Conservation (phyloP, 2,113 vertebrate species). For the Ophiodon elongatus region DNA sequence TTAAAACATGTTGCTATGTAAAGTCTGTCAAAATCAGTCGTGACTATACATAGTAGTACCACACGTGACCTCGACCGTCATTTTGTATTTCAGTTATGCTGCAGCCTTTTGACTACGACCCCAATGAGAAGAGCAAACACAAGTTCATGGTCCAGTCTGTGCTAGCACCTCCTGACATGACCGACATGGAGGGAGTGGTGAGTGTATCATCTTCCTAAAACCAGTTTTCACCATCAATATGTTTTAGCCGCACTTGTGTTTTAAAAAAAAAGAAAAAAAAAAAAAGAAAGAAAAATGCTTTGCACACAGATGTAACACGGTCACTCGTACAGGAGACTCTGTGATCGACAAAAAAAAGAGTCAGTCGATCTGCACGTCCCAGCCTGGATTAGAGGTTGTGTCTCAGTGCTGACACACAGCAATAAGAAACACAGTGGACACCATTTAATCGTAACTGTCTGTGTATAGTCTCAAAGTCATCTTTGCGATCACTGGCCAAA, state of each 20-base stretch:
- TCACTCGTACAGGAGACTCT: background rate
- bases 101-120: conserved; percentile 99
- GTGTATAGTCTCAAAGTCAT: conserved; percentile 40
- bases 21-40: background rate
- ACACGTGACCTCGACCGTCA: background rate
- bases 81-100: conserved; percentile 94
- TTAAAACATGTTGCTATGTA: background rate
- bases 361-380: background rate
- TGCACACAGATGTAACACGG: background rate
- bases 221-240: background rate
- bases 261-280: conserved; percentile 22
- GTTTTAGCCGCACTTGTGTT: background rate
- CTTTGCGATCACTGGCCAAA: conserved; percentile 8
- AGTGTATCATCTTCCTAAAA: conserved; percentile 78
- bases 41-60: background rate
- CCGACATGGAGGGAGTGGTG: conserved; percentile 99
- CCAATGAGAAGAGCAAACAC: conserved; percentile 99
- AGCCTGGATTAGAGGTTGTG: background rate
- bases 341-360: background rate
- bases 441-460: conserved; percentile 9
- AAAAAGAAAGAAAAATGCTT: too few relatives aligned
- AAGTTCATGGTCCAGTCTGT: conserved; percentile 99
- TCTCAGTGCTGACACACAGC: conserved; percentile 16
- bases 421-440: conserved; percentile 16
- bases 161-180: conserved; percentile 95